These are phyloP conservation scores for Caenorhabditis japonica DNA, from an alignment of 2,888 invertebrate genomes.

Conservation along the genomic window DNA sequence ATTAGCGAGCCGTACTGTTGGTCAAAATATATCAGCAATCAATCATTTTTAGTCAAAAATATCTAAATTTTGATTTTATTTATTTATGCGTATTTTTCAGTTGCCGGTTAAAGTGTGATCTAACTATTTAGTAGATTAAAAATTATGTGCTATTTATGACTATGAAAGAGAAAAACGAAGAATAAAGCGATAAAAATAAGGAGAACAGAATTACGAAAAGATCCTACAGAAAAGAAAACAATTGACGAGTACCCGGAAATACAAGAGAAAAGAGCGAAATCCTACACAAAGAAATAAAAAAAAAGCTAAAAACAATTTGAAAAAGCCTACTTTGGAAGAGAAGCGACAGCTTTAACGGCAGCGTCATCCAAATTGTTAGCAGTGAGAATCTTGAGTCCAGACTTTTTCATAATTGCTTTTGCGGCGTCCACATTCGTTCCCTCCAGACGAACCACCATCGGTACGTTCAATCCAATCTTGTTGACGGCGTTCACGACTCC, in stretches of 20 bases:
- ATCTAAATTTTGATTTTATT: conserved; percentile 11
- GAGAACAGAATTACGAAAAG: conserved; percentile 17
- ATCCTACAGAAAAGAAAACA: conserved; percentile 9
- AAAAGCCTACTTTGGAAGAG: conserved; percentile 20
- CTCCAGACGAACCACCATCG: conserved; percentile 79
- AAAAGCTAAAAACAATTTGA: conserved; percentile 1
- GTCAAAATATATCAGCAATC: conserved; percentile 53
- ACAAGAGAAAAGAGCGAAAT: conserved; percentile 21
- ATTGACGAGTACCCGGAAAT: conserved; percentile 17
- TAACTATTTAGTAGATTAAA: not conserved
- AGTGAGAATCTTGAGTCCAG: conserved; percentile 87
- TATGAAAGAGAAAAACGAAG: not conserved
- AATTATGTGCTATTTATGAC: too few species aligned
- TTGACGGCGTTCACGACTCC: conserved; percentile 92
- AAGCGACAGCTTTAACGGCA: conserved; percentile 86
- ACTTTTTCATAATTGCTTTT: conserved; percentile 86
- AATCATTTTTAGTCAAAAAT: conserved; percentile 39
- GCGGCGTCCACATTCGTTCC: conserved; percentile 90
- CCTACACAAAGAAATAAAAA: conserved; percentile 8
- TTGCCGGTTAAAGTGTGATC: too few species aligned
- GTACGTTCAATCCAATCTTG: conserved; percentile 86
- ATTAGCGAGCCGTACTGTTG: conserved; percentile 52
- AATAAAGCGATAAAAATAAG: not conserved
- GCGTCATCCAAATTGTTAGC: conserved; percentile 92
- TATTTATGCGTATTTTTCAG: too few species aligned